These are phyloP conservation scores for Vanacampus margaritifer DNA, from an alignment of 2,113 vertebrate genomes.

Conservation along the genomic window DNA sequence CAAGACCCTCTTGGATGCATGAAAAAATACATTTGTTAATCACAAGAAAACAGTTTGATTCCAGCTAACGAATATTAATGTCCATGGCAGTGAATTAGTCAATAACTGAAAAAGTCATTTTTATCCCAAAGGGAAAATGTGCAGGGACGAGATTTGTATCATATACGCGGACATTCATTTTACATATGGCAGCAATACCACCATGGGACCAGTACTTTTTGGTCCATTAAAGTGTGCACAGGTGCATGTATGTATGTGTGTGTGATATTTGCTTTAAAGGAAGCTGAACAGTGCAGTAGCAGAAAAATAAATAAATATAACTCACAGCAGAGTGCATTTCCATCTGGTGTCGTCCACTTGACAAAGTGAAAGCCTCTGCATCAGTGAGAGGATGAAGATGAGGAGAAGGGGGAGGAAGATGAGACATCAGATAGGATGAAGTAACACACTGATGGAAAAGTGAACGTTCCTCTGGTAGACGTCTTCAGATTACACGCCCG, in stretches of 20 bases:
- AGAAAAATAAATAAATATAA: slow-evolving; percentile 25
- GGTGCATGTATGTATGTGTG: slow-evolving; percentile 14
- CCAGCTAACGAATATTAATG: no score
- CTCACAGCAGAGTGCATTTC: slow-evolving; percentile 45
- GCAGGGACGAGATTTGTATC: slow-evolving; percentile 60
- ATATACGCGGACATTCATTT: slow-evolving; percentile 73
- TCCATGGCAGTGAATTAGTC: no score
- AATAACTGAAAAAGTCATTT: slow-evolving; percentile 3
- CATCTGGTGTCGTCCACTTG: slow-evolving; percentile 59
- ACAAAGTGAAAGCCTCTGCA: slow-evolving; percentile 42
- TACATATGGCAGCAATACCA: slow-evolving; percentile 68
- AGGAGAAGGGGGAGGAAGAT: slow-evolving; percentile 5
- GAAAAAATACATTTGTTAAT: no score
- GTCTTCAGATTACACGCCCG: slow-evolving; percentile 58
- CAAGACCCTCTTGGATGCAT: no score
- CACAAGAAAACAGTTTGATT: no score
- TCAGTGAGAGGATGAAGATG: slow-evolving; percentile 10
- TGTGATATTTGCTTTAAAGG: slow-evolving; percentile 55
- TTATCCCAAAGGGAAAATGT: slow-evolving; percentile 24
- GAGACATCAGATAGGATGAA: slow-evolving; percentile 22
- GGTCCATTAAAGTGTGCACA: slow-evolving; percentile 64
- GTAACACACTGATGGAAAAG: slow-evolving; percentile 49
- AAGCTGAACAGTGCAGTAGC: slow-evolving; percentile 32
- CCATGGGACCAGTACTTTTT: slow-evolving; percentile 50
- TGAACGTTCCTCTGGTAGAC: slow-evolving; percentile 58